Percentiles rank a stretch among this genome's conserved stretches.
These are phyloP conservation scores for Lithophane semibrunnea DNA, from an alignment of 2,888 invertebrate species.

Conservation along the genomic window DNA sequence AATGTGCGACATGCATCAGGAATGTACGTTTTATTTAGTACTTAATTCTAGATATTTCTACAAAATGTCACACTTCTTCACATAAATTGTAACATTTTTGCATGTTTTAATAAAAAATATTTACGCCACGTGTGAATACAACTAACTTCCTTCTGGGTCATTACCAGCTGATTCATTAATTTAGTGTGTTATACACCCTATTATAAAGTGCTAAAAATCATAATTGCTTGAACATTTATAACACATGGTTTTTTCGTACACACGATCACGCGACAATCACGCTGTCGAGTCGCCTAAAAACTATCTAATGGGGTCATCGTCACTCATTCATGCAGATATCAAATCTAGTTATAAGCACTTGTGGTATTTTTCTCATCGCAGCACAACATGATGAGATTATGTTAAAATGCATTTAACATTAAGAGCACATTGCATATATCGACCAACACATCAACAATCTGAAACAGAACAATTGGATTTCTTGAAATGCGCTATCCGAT, in stretches of 20 bases:
- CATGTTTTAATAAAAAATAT: conserved; percentile 16
- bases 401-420: conserved; percentile 53
- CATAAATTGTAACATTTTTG: not conserved
- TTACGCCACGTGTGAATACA: conserved; percentile 40
- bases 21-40: not conserved
- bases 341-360: conserved; percentile 28
- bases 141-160: conserved; percentile 16
- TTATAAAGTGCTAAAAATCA: conserved; percentile 35
- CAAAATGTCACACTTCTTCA: not conserved
- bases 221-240: conserved; percentile 37
- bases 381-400: conserved; percentile 54
- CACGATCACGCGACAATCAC: conserved; percentile 63
- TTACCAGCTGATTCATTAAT: conserved; percentile 52
- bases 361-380: conserved; percentile 40
- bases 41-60: conserved; percentile 7
- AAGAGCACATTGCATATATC: conserved; percentile 52
- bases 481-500: conserved; percentile 37
- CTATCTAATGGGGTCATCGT: conserved; percentile 58
- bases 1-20: not conserved
- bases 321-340: conserved; percentile 55
- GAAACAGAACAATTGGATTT: conserved; percentile 26
- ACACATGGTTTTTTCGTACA: conserved; percentile 40
- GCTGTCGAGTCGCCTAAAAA: conserved; percentile 52
- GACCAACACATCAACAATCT: conserved; percentile 28
- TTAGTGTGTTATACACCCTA: conserved; percentile 34